Conservation (phyloP, 2,888 invertebrate genomes). For the Cheilosia scutellata region DNA sequence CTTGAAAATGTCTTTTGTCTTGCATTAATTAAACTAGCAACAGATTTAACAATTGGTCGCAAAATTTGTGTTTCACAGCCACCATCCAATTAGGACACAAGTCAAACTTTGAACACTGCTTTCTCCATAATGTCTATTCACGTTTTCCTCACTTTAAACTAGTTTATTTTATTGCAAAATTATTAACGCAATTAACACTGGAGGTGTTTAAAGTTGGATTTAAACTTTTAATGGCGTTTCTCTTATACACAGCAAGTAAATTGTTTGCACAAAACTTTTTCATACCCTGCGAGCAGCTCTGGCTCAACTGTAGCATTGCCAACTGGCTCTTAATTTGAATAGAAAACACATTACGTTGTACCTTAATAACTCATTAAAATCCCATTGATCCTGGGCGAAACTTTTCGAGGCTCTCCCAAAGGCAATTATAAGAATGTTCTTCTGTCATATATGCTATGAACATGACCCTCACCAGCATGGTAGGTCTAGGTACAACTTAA, state of each 20-base stretch:
- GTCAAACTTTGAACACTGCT: slow-evolving; percentile 5
- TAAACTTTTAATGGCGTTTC: slow-evolving; percentile 53
- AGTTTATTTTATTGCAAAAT: slow-evolving; percentile 54
- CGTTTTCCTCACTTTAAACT: slow-evolving; percentile 25
- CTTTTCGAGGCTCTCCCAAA: slow-evolving; percentile 42
- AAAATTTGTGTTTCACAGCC: background rate
- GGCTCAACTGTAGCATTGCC: slow-evolving; percentile 4
- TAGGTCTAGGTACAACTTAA: background rate
- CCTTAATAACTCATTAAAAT: slow-evolving; percentile 68
- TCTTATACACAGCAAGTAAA: slow-evolving; percentile 25
- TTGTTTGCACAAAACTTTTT: slow-evolving; percentile 53
- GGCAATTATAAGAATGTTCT: slow-evolving; percentile 35
- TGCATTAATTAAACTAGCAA: no score
- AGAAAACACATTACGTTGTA: slow-evolving; percentile 61
- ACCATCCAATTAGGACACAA: slow-evolving; percentile 1
- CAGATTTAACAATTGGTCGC: no score
- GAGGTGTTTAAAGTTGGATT: slow-evolving; percentile 40
- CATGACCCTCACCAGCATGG: slow-evolving; percentile 20
- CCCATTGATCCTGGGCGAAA: slow-evolving; percentile 55
- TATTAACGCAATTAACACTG: slow-evolving; percentile 56
- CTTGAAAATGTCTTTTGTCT: no score
- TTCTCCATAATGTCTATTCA: background rate
- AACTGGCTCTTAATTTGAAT: slow-evolving; percentile 57
- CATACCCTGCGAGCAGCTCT: slow-evolving; percentile 16
- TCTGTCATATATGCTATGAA: slow-evolving; percentile 29